Base-by-base conservation (phyloP, 2,113 vertebrate species). In the Alosa alosa region DNA sequence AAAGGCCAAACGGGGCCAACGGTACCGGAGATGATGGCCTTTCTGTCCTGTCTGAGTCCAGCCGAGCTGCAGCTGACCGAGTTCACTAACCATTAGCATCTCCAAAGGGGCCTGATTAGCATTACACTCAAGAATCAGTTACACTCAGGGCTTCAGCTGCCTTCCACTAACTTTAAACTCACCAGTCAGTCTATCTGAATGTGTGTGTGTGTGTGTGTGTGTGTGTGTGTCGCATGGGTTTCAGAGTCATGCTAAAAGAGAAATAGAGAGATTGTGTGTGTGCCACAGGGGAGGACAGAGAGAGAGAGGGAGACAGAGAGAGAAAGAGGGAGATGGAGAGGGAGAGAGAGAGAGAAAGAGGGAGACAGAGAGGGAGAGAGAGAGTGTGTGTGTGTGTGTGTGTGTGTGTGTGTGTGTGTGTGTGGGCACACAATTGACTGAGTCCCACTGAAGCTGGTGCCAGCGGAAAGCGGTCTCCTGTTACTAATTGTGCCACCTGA, bases 161-260 rank as follows among this genome's bases (percentile, higher is more conserved):
- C 72, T 36, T 36, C 72, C 10, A 36, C 64, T 72, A 25, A 72
- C 72, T 78, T 78, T 78, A 36, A 5, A 44, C 64, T 72, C n/a
- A 13, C 13, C 13, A 3, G 10, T 36, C n/a, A 31, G 64, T 72
- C 8, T 72, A 25, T 72, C n/a, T 72, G n/a, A 81, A 89, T 88
- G 88, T 89, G 87, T 88, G 88, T 88, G 87, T 89, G 46, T 47
- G 46, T 50, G 45, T 31, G 2, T 49, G 83, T 46, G 41, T 55
- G 39, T 31, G 10, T 36, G 64, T 10, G 75, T 83, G 64, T 15
- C n/a, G 55, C 18, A 20, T 57, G 55, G 3, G 46, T 64, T 31
- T 75, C 10, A 39, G 4, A 13, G 72, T 78, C 64, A 9, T 68
- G 2, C n/a, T 10, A 68, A 68, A 68, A 25, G 9, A 9, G 20